Evolutionary conservation across 2,113 vertebrate genomes (phyloP).

Genomic region (Chionis minor): DNA sequence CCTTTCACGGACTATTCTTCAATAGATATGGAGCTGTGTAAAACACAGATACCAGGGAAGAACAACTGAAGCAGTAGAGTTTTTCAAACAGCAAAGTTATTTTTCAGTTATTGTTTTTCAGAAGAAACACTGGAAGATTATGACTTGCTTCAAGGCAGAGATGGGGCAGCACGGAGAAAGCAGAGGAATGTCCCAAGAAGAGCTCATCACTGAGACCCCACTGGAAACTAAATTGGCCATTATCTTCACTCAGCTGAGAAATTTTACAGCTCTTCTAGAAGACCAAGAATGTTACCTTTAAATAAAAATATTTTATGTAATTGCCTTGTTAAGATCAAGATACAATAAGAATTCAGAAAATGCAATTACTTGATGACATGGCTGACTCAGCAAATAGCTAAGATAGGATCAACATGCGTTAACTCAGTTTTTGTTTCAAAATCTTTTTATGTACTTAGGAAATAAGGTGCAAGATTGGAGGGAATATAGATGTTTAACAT

Average conservation of each 20-base stretch:
- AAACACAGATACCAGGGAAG: not conserved
- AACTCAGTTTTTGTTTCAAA: not conserved
- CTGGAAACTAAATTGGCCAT: not conserved
- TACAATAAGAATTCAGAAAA: not conserved
- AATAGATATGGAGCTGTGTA: fast-evolving
- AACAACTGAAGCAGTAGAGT: not conserved
- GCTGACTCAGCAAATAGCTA: not conserved
- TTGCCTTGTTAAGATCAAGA: not conserved
- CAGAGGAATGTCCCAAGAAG: not conserved
- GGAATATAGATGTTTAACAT: not conserved
- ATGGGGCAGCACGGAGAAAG: not conserved
- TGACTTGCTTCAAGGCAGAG: not conserved
- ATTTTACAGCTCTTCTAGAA: not conserved
- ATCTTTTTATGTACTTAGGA: not conserved
- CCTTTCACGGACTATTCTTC: not conserved
- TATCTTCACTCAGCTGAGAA: not conserved
- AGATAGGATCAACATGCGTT: not conserved
- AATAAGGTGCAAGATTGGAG: not conserved
- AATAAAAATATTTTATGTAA: not conserved
- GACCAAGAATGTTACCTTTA: not conserved
- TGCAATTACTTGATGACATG: not conserved
- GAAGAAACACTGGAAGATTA: not conserved
- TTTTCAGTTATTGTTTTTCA: not conserved
- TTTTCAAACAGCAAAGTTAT: not conserved
- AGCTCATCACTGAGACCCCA: not conserved